Evolutionary conservation across 2,113 vertebrate species (phyloP).

Genomic region (Theristicus caerulescens): DNA sequence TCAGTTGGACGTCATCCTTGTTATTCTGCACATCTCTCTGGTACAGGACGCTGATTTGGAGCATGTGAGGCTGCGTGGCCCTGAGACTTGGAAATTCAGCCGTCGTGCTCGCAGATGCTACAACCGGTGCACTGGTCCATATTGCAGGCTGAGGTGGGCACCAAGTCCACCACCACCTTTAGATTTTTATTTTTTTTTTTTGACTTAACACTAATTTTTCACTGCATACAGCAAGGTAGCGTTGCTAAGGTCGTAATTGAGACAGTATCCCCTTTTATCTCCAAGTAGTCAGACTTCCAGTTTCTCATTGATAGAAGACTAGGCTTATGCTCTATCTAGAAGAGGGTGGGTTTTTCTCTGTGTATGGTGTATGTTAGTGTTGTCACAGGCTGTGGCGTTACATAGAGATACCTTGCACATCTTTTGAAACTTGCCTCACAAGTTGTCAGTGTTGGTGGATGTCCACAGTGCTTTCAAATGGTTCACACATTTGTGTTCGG

Average conservation of each 20-base stretch:
- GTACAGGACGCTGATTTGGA: not conserved
- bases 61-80: not conserved
- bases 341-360: not conserved
- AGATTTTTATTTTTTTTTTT: not conserved
- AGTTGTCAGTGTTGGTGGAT: conserved; percentile 5
- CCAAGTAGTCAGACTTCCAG: not conserved
- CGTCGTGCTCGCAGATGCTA: not conserved
- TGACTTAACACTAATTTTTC: not conserved
- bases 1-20: not conserved
- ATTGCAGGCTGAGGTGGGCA: not conserved
- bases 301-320: not conserved
- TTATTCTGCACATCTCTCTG: not conserved
- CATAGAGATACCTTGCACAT: not conserved
- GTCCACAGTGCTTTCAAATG: not conserved
- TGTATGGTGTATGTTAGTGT: not conserved
- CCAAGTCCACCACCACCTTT: not conserved
- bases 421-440: conserved; percentile 4
- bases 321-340: not conserved
- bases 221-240: not conserved
- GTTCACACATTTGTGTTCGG: not conserved
- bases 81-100: not conserved
- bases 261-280: not conserved
- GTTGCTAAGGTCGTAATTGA: fast-evolving
- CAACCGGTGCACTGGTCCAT: not conserved
- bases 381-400: not conserved